Conservation (phyloP, 2,797 vertebrate species). For the Labeo calbasu region DNA sequence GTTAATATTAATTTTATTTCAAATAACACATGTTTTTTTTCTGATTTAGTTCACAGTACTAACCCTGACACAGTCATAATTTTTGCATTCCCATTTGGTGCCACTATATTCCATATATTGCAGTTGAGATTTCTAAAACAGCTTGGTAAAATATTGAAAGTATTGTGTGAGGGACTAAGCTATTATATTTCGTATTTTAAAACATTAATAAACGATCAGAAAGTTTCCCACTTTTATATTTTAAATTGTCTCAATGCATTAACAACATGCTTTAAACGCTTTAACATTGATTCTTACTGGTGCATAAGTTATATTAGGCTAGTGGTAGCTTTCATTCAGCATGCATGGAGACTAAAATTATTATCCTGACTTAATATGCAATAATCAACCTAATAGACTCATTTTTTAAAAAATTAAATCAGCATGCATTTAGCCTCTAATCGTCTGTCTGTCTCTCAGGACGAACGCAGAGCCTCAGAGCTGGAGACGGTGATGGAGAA, state of each 20-base stretch:
- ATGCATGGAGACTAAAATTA: background rate
- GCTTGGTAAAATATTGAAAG: too few relatives aligned
- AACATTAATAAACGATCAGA: background rate
- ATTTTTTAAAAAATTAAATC: background rate
- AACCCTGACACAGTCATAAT: background rate
- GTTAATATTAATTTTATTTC: background rate
- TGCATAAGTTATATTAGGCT: background rate
- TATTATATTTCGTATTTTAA: background rate
- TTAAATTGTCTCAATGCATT: background rate
- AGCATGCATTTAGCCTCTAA: background rate
- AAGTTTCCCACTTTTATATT: background rate
- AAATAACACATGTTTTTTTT: too few relatives aligned
- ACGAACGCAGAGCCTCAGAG: conserved; percentile 81
- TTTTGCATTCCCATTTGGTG: background rate
- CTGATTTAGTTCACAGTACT: background rate
- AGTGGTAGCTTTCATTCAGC: background rate
- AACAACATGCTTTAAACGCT: background rate
- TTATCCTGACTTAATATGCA: too few relatives aligned
- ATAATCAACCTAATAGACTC: background rate
- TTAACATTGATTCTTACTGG: background rate
- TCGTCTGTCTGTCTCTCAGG: conserved; percentile 68
- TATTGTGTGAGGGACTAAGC: background rate
- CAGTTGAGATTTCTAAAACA: background rate
- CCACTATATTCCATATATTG: background rate
- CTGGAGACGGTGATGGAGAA: conserved; percentile 88